Evolutionary conservation across 2,797 vertebrate genomes (phyloP).

Genomic region (Sylvilagus floridanus): DNA sequence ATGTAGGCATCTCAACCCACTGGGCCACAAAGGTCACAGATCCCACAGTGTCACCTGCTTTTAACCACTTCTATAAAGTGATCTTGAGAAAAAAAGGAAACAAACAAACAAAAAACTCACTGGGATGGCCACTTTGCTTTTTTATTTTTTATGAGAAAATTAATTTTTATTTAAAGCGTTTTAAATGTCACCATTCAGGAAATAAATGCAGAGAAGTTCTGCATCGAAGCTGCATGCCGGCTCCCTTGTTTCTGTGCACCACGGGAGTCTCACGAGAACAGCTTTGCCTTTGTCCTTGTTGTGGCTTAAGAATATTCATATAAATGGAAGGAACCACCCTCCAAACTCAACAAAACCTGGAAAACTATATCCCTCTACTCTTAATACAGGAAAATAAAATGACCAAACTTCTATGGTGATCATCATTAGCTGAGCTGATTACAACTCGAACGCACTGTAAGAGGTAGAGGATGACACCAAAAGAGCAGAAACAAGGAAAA

Average conservation of each 20-base stretch:
- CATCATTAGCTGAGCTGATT: background rate
- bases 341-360: background rate
- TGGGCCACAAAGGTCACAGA: too few species aligned
- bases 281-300: background rate
- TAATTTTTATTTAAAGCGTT: constrained; percentile 32
- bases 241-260: background rate
- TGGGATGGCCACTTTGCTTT: background rate
- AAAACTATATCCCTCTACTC: background rate
- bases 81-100: background rate
- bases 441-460: background rate
- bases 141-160: constrained; percentile 54
- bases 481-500: constrained; percentile 13
- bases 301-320: background rate
- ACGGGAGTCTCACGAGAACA: background rate
- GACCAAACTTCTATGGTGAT: background rate
- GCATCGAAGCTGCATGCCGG: background rate
- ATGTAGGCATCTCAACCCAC: too few species aligned
- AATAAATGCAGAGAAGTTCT: background rate
- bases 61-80: background rate
- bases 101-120: background rate
- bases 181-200: constrained; percentile 9
- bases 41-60: background rate
- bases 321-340: background rate
- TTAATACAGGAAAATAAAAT: constrained; percentile 45
- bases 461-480: background rate